A percentile compares a stretch with the other conserved stretches of the same genome.
Conservation (phyloP, 2,888 invertebrate genomes). For the Halictus ligatus region DNA sequence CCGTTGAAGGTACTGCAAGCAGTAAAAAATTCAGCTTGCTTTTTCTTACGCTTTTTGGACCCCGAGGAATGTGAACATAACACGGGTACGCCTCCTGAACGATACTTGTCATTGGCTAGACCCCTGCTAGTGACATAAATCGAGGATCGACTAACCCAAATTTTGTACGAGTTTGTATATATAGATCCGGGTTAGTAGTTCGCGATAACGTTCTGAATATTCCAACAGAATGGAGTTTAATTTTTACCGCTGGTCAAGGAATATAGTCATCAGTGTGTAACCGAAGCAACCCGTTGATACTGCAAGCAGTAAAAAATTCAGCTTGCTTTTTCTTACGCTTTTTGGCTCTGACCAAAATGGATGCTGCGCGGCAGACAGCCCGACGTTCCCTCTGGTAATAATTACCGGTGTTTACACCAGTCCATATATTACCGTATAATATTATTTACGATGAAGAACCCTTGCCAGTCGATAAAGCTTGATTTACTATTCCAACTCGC, state of each 20-base stretch:
- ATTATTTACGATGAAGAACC: slow-evolving; percentile 70
- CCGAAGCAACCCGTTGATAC: neutral
- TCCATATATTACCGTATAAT: slow-evolving; percentile 48
- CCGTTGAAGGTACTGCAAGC: too few relatives aligned
- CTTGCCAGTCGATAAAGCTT: slow-evolving; percentile 65
- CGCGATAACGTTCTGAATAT: neutral
- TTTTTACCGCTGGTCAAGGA: neutral
- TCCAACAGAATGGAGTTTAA: neutral
- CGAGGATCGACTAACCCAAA: too few relatives aligned
- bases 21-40: too few relatives aligned
- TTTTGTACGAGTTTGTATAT: too few relatives aligned
- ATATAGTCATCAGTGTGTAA: neutral
- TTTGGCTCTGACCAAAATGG: slow-evolving; percentile 34
- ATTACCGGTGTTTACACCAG: slow-evolving; percentile 73
- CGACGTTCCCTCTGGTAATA: slow-evolving; percentile 54
- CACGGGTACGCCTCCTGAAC: too few relatives aligned
- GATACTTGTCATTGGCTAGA: too few relatives aligned
- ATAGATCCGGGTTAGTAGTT: too few relatives aligned
- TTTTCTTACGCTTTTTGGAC: too few relatives aligned
- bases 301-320: neutral
- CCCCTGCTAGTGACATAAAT: too few relatives aligned
- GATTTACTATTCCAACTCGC: slow-evolving; percentile 67
- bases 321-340: slow-evolving; percentile 25
- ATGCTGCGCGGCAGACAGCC: neutral
- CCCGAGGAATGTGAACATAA: too few relatives aligned